phyloP scores from a whole-genome alignment of 2,797 vertebrate genomes.

The Numenius phaeopus region DNA sequence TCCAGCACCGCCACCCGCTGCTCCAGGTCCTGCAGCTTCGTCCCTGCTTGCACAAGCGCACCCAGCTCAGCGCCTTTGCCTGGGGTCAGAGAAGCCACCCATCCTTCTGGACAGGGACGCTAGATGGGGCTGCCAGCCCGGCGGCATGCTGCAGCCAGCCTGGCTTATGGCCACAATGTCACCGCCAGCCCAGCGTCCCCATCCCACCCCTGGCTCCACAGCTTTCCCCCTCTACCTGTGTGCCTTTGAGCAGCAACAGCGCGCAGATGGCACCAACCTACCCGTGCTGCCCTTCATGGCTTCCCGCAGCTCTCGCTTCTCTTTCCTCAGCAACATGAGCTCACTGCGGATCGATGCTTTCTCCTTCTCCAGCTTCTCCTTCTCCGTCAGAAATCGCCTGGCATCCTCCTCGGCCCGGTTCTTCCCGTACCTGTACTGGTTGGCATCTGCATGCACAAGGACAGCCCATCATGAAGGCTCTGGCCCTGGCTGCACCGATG shows the following conservation, averaged over 20 bases:
- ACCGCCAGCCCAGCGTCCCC: neutral
- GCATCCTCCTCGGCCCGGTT: constrained; percentile 96
- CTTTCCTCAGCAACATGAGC: constrained; percentile 86
- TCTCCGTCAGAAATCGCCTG: constrained; percentile 88
- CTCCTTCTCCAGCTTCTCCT: constrained; percentile 93
- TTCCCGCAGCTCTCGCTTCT: constrained; percentile 89
- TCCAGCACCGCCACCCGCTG: constrained; percentile 87
- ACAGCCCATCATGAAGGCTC: neutral
- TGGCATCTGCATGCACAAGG: constrained; percentile 82
- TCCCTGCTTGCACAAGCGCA: constrained; percentile 74
- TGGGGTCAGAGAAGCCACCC: neutral
- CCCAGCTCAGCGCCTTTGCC: neutral
- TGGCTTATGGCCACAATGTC: fast-evolving
- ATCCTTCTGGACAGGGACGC: neutral
- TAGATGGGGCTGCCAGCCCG: constrained; percentile 56
- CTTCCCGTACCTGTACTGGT: constrained; percentile 96
- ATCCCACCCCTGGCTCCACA: neutral
- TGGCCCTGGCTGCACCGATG: fast-evolving
- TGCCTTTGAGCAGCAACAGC: fast-evolving
- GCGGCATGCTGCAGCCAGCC: neutral
- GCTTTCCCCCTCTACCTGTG: fast-evolving
- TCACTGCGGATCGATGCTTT: constrained; percentile 87
- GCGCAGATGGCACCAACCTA: neutral
- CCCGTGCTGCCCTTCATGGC: constrained; percentile 85
- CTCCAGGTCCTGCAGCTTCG: constrained; percentile 82